Base-by-base conservation (phyloP, 2,797 vertebrate genomes). In the Sebastes iracundus region DNA sequence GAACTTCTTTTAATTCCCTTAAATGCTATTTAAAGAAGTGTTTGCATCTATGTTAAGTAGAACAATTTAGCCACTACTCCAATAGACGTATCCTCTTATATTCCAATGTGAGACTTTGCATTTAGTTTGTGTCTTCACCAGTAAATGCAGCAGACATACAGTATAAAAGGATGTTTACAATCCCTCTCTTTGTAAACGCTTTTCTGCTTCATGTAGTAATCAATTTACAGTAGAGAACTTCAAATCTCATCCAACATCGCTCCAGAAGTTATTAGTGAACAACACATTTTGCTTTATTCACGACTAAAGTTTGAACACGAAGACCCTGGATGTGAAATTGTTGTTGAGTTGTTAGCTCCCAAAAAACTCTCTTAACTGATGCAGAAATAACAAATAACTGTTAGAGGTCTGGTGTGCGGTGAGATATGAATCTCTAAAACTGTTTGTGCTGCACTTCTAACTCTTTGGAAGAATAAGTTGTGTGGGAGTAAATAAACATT, bases 1-100 rank as follows among this genome's bases (percentile, higher is more conserved):
- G 93, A 90, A 13, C 32, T 72, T 75, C 14, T 80, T 80, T 86
- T 75, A 55, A 70, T 53, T 14, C 6, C 55, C 27, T 75, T 65
- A 11, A 27, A 6, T 38, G n/a, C 30, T 63, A 13, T 13, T 70
- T 66, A 38, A 30, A 62, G 5, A 28, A 33, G 18, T 10, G 2
- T 22, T 77, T 23, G 4, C 23, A 11, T 46, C 9, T 13, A 5
- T 11, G 28, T 46, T n/a, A n/a, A 20, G 8, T 25, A 4, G 9
- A 20, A 22, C 4, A 23, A 60, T 60, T 53, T 0, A 56, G 65
- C 4, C 5, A 23, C 18, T 42, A 20, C 20, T 63, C 7, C 18
- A 20, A 23, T 25, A 46, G 14, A 28, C n/a, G 1, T 20, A 10
- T 60, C 58, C 16, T 60, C 27, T 20, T 20, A 30, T 42, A 9